Evolutionary conservation across 2,797 vertebrate species (phyloP).

Genomic region (Falco novaeseelandiae): DNA sequence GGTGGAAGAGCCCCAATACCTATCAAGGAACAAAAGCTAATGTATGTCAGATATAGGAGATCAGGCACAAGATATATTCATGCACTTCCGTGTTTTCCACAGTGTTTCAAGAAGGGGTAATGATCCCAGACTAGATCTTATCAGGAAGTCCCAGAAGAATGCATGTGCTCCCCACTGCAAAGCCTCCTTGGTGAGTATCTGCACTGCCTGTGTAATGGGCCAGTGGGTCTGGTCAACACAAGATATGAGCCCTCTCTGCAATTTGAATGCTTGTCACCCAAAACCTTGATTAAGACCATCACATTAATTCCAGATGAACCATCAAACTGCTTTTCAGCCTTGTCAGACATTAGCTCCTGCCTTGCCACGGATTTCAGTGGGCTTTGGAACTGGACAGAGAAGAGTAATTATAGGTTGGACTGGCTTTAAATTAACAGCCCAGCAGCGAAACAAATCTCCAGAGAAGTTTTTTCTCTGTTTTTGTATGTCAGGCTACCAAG

Average conservation of each 20-base stretch:
- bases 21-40: background rate
- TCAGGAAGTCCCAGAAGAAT: background rate
- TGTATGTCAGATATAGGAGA: background rate
- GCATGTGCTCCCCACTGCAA: fast-evolving
- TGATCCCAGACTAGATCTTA: background rate
- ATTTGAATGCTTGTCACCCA: background rate
- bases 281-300: background rate
- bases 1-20: background rate
- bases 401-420: background rate
- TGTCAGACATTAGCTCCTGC: background rate
- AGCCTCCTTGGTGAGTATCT: fast-evolving
- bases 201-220: background rate
- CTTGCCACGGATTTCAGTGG: background rate
- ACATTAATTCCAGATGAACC: background rate
- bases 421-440: background rate
- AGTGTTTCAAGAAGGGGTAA: background rate
- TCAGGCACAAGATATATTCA: background rate
- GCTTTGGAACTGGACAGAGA: background rate
- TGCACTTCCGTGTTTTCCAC: background rate
- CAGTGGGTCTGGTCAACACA: background rate
- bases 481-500: background rate
- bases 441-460: background rate
- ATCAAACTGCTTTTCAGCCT: background rate
- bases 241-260: background rate
- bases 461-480: background rate